Evolutionary conservation across 2,797 vertebrate species (phyloP).

Genomic region (Glossophaga mutica): DNA sequence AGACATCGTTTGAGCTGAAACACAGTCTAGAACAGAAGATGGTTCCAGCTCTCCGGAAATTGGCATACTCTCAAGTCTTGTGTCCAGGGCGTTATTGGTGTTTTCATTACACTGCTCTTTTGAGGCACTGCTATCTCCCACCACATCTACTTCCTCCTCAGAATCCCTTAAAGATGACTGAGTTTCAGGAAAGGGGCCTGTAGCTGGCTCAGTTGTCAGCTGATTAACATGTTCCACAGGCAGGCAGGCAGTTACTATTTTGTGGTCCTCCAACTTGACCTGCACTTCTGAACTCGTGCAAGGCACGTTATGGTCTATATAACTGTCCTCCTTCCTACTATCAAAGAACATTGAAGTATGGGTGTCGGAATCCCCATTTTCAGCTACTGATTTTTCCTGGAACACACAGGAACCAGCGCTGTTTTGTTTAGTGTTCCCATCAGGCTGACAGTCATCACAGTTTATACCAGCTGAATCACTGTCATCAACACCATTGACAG

Average conservation of each 20-base stretch:
- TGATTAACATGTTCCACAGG: constrained; percentile 78
- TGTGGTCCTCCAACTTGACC: constrained; percentile 87
- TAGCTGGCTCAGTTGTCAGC: constrained; percentile 77
- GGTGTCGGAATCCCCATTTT: constrained; percentile 84
- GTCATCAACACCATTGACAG: constrained; percentile 92
- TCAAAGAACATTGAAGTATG: constrained; percentile 86
- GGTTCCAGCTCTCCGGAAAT: constrained; percentile 90
- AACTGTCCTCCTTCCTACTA: constrained; percentile 87
- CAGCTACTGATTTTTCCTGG: constrained; percentile 86
- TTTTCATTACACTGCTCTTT: constrained; percentile 87
- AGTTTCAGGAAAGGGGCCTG: constrained; percentile 86
- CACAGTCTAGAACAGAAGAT: constrained; percentile 81
- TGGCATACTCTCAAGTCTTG: constrained; percentile 79
- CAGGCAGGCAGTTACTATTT: constrained; percentile 79
- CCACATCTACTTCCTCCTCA: constrained; percentile 93
- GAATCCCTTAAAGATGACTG: constrained; percentile 90
- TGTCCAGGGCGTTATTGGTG: constrained; percentile 74
- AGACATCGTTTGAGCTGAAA: constrained; percentile 85
- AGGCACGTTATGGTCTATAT: constrained; percentile 94
- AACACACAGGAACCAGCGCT: constrained; percentile 78
- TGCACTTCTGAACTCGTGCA: constrained; percentile 92
- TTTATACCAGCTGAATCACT: constrained; percentile 85
- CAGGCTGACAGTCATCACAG: constrained; percentile 83
- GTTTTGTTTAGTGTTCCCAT: constrained; percentile 79
- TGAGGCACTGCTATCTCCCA: constrained; percentile 89